Evolutionary conservation across 2,113 vertebrate species (phyloP).

Genomic region (Alexandromys fortis): DNA sequence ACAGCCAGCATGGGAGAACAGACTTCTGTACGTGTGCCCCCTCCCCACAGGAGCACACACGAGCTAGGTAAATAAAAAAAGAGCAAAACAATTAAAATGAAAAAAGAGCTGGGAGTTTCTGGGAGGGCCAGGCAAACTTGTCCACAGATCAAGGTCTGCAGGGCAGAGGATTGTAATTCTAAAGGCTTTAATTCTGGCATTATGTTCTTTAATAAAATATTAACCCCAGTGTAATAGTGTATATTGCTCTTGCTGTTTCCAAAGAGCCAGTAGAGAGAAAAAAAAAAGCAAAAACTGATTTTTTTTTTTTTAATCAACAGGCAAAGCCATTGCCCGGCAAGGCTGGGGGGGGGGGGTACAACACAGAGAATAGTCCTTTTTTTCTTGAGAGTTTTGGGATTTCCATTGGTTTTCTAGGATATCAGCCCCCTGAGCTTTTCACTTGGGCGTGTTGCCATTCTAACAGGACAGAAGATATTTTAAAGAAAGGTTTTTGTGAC

Average conservation of each 20-base stretch:
- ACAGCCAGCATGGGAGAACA: neutral
- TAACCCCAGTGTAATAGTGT: neutral
- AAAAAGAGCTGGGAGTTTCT: neutral
- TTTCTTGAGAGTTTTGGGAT: neutral
- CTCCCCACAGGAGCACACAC: neutral
- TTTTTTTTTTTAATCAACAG: slow-evolving; percentile 11
- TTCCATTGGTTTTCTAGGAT: neutral
- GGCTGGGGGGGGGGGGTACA: neutral
- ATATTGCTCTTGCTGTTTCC: neutral
- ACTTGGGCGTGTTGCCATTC: neutral
- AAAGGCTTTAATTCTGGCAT: neutral
- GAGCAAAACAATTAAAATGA: neutral
- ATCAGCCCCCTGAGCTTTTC: neutral
- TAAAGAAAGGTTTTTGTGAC: neutral
- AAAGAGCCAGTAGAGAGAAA: neutral
- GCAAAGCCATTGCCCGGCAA: neutral
- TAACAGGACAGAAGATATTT: too few species aligned
- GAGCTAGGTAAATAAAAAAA: neutral
- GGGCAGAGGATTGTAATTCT: neutral
- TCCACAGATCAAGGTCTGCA: neutral
- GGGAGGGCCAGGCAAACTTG: neutral
- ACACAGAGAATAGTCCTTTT: neutral
- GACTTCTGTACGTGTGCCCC: neutral
- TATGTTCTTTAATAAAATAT: neutral
- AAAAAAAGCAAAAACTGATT: neutral